Percentiles rank a stretch among this genome's conserved stretches.
Evolutionary conservation across 2,888 invertebrate genomes (phyloP).

Genomic region (Pollenia angustigena): DNA sequence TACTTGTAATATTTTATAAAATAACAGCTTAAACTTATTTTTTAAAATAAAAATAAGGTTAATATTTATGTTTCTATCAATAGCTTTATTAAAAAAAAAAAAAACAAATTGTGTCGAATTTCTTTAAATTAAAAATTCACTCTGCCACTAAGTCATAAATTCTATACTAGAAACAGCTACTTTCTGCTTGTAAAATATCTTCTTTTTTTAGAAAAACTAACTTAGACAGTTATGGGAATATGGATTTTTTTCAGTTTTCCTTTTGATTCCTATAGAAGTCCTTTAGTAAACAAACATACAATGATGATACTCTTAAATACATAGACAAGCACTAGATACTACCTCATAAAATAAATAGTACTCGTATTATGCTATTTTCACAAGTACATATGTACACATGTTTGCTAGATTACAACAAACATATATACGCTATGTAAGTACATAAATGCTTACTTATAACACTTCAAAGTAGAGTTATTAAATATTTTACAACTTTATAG

Average conservation of each 20-base stretch:
- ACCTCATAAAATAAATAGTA: not conserved
- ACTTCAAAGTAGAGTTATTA: constrained; percentile 52
- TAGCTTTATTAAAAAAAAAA: not conserved
- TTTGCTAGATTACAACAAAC: not conserved
- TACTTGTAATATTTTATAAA: no score
- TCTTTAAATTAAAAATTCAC: not conserved
- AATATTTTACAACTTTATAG: constrained; percentile 66
- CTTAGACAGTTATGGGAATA: constrained; percentile 45
- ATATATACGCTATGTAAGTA: not conserved
- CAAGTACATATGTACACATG: not conserved
- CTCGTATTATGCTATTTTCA: constrained; percentile 12
- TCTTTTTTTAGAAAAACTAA: constrained; percentile 4
- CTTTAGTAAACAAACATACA: constrained; percentile 5
- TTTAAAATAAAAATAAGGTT: no score
- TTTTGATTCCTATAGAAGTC: not conserved
- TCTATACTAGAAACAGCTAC: not conserved
- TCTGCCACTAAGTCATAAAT: not conserved
- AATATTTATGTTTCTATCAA: not conserved
- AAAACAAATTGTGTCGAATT: not conserved
- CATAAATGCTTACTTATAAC: constrained; percentile 15
- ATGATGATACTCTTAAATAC: constrained; percentile 1
- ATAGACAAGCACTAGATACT: not conserved
- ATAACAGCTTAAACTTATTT: no score
- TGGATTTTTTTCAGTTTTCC: not conserved
- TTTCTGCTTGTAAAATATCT: not conserved